Base-by-base conservation (phyloP, 2,888 invertebrate genomes). In the Chaitophorus viminalis region DNA sequence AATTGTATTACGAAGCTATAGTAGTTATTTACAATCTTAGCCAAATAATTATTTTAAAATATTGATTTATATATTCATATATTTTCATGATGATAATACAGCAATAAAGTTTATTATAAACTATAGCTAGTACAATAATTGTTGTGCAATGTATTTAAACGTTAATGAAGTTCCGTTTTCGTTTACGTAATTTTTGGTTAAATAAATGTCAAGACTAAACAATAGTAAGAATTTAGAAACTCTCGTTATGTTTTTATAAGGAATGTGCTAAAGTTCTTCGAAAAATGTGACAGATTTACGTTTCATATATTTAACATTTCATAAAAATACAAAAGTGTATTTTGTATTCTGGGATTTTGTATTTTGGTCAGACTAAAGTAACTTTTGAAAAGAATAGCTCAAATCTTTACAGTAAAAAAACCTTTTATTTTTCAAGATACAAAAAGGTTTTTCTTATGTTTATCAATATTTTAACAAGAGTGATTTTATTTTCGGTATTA, bases 231-330 rank as follows among this genome's bases (percentile, higher is more conserved):
- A 6, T 8, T 3, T n/a, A n/a, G n/a, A n/a, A 68, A 46, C 25
- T 81, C 31, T 81, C 14, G 9, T 68, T 82, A 31, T 82, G 14
- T 25, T 21, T 82, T 31, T 3, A 70, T 6, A 31, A 52, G 46
- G 68, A 25, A 25, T 70, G 17, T 70, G 46, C 68, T 11, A 2
- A 82, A 52, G 21, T 68, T 68, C 18, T 18, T 14, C 14, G 3
- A 46, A 46, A 46, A 46, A 70, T 25, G 81, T 82, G 68, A 82
- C 11, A 68, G 31, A 82, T 70, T 82, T 70, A 70, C 46, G 46
- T 70, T 70, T 6, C 8, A 46, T 21, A 29, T 21, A 29, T 46
- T 79, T 36, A 36, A 36, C 3, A 29, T 36, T 81, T 31, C 46
- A 46, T 46, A 46, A 46, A 70, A 82, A n/a, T 65, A n/a, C 25